phyloP scores from a whole-genome alignment of 2,888 invertebrate genomes.

The Drosophila affinis region DNA sequence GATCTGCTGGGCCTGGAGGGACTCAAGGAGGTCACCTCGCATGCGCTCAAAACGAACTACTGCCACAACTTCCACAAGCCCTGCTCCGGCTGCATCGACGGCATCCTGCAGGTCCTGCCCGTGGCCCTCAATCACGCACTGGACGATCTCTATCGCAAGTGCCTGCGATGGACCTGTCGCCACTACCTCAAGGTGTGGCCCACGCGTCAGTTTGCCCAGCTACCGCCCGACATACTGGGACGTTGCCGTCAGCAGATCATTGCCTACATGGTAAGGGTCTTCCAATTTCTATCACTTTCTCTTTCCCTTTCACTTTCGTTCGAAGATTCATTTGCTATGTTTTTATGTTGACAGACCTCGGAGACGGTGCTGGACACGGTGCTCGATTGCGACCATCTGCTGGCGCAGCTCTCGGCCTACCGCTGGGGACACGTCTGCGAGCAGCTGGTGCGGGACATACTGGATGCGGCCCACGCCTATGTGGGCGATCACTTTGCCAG shows the following conservation, averaged over 20 bases:
- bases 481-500: conserved; percentile 90
- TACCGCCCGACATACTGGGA: conserved; percentile 92
- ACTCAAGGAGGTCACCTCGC: conserved; percentile 94
- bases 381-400: conserved; percentile 92
- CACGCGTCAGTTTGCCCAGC: conserved; percentile 92
- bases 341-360: conserved; percentile 85
- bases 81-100: conserved; percentile 93
- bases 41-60: conserved; percentile 93
- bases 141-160: conserved; percentile 93
- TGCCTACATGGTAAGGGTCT: conserved; percentile 87
- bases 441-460: conserved; percentile 90
- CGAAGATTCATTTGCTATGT: not conserved
- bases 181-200: conserved; percentile 96
- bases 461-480: conserved; percentile 92
- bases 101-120: conserved; percentile 94
- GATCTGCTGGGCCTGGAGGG: conserved; percentile 96
- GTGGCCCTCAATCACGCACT: conserved; percentile 93
- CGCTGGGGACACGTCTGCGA: conserved; percentile 91
- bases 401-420: conserved; percentile 90
- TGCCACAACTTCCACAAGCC: conserved; percentile 98
- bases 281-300: not conserved
- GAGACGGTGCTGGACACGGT: conserved; percentile 93
- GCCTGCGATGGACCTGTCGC: conserved; percentile 93
- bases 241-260: conserved; percentile 93
- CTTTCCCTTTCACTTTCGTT: not conserved